Evolutionary conservation across 2,797 vertebrate species (phyloP), one percentile per base, ranked within the genome.

Genomic region (Hoplostethus mediterraneus): DNA sequence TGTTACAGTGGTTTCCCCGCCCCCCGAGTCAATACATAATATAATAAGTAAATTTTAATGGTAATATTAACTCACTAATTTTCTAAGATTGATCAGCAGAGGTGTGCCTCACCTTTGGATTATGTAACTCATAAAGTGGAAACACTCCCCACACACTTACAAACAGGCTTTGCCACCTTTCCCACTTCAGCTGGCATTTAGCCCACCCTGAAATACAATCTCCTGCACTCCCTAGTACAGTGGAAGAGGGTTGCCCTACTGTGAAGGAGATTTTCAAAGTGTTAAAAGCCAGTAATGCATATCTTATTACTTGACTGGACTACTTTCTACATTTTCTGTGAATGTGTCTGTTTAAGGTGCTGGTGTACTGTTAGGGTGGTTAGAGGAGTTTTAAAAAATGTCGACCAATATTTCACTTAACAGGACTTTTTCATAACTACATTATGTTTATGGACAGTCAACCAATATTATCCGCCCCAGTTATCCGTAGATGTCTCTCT

Each of bases 251-350:
- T 84, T 87, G 83, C 81, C 87, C 88, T 92, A 84, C 83, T 81
- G 80, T 89, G 85, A 89, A 88, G 74, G 84, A 90, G 75, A 73
- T 83, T 90, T 91, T 90, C 81, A 88, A 75, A 86, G 89, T 79
- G 81, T 92, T 90, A 92, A 85, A 81, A 82, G 72, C 68, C 76
- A 67, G 90, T 92, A 93, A 94, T 78, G 86, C 69, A 87, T 91
- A 89, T 84, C 70, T 79, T 71, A 81, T 67, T 9, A 5, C 71
- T 66, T 67, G 11, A 5, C 71, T 66, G 52, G 68, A 87, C 75
- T 63, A 67, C 75, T 71, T 71, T 81, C 77, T 79, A 67, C 76
- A 81, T 80, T 88, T 88, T 87, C 59, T 78, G 53, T 77, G 75
- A 83, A 6, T 0, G 11, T 47, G 17, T 33, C 38, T 5, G 3